Conservation (phyloP, 2,888 invertebrate species). For the Oasisia sp. region DNA sequence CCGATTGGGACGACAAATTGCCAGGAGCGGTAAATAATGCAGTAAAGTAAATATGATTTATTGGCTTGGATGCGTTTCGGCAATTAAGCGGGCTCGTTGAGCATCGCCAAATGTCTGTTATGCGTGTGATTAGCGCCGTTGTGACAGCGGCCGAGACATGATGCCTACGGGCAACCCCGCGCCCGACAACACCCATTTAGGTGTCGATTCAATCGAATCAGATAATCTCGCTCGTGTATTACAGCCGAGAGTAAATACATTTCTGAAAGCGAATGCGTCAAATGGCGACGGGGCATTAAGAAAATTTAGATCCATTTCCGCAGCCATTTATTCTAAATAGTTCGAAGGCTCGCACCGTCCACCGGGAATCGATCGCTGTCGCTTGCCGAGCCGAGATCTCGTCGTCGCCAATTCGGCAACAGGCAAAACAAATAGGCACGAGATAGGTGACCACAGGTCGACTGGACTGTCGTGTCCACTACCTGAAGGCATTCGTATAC, state of each 20-base stretch:
- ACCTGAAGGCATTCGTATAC: not conserved
- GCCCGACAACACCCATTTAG: not conserved
- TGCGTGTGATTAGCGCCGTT: not conserved
- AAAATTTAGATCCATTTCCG: constrained; percentile 17
- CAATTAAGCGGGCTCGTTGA: not conserved
- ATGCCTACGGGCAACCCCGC: not conserved
- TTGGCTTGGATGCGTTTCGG: constrained; percentile 17
- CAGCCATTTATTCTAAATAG: not conserved
- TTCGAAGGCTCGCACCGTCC: not conserved
- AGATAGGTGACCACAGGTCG: not conserved
- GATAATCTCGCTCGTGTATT: constrained; percentile 17
- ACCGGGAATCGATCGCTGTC: not conserved
- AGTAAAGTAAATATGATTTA: constrained; percentile 17
- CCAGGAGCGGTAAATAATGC: constrained; percentile 7
- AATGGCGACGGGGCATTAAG: constrained; percentile 17
- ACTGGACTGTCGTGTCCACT: not conserved
- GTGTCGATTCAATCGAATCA: constrained; percentile 17
- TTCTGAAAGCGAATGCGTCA: constrained; percentile 6
- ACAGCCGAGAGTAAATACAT: constrained; percentile 3
- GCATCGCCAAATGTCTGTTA: constrained; percentile 11
- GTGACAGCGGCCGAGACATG: not conserved
- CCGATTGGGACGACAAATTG: not conserved
- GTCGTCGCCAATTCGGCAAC: not conserved
- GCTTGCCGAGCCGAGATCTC: not conserved
- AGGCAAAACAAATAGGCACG: constrained; percentile 1